Percentiles rank a stretch among this genome's conserved stretches.
These are phyloP conservation scores for Nomia melanderi DNA, from an alignment of 1,140 invertebrate genomes.

Conservation along the genomic window DNA sequence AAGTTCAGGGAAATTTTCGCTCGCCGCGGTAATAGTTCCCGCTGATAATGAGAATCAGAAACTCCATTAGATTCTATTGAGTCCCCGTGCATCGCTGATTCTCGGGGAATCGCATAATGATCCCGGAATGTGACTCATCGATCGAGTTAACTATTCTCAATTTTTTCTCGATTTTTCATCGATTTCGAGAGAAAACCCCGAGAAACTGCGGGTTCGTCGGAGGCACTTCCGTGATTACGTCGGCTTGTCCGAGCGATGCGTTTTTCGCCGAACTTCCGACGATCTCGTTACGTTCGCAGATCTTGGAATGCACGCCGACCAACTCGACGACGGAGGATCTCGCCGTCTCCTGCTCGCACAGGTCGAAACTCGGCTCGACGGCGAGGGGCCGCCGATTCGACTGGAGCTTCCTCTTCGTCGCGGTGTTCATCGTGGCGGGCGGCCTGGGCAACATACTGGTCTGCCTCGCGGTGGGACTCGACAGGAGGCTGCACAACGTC, in stretches of 20 bases:
- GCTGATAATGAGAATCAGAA: no score
- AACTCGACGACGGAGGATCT: conserved; percentile 56
- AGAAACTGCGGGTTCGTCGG: no score
- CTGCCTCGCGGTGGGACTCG: conserved; percentile 92
- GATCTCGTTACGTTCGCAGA: conserved; percentile 33
- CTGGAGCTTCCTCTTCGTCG: conserved; percentile 89
- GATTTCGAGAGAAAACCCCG: no score
- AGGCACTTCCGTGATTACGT: background rate
- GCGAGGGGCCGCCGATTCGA: conserved; percentile 76
- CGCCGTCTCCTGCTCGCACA: conserved; percentile 58
- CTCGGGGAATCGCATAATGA: no score
- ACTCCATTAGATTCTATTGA: no score
- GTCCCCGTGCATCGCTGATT: no score
- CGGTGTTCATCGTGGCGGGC: conserved; percentile 92
- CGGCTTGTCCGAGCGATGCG: no score
- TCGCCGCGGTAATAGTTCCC: background rate
- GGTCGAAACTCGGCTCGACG: conserved; percentile 38
- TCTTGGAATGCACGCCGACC: conserved; percentile 65
- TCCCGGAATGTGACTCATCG: no score
- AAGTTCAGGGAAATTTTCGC: background rate
- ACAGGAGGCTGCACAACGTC: conserved; percentile 93
- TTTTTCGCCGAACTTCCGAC: no score
- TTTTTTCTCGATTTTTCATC: no score
- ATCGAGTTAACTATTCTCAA: no score
- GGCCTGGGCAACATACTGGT: conserved; percentile 95